Conservation (phyloP, 1,140 invertebrate species). For the Caerostris darwini region DNA sequence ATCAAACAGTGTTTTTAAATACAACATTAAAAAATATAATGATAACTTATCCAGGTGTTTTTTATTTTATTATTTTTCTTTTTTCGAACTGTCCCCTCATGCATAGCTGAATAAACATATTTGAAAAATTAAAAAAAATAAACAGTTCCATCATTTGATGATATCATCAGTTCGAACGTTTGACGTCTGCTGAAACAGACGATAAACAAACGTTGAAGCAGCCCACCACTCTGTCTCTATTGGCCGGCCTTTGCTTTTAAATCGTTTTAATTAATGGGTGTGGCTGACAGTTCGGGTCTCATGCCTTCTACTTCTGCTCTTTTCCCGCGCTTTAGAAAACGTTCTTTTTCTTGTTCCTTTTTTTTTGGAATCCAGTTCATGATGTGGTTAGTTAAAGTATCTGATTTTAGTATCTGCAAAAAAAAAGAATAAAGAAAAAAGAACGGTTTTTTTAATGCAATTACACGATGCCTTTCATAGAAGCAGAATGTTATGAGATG, state of each 20-base stretch:
- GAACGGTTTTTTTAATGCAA: no score
- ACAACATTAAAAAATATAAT: no score
- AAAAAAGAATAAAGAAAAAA: no score
- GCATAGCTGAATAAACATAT: background rate
- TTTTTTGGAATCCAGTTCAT: background rate
- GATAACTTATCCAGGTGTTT: no score
- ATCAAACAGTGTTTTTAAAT: no score
- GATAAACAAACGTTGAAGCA: background rate
- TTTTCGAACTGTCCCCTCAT: no score
- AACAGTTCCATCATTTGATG: background rate
- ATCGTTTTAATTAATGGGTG: slow-evolving; percentile 48
- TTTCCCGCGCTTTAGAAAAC: background rate
- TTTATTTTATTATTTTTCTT: no score
- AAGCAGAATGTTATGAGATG: no score
- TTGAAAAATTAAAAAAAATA: background rate
- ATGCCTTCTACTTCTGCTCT: background rate
- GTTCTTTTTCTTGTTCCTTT: background rate
- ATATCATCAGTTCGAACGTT: no score
- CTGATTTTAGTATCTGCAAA: no score
- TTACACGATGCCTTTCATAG: no score
- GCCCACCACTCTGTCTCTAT: background rate
- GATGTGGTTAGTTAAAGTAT: no score
- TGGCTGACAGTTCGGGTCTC: background rate
- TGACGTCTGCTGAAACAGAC: background rate
- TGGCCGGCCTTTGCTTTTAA: background rate